These are phyloP conservation scores for Leucoraja erinaceus DNA, from an alignment of 2,113 vertebrate genomes.

Conservation along the genomic window DNA sequence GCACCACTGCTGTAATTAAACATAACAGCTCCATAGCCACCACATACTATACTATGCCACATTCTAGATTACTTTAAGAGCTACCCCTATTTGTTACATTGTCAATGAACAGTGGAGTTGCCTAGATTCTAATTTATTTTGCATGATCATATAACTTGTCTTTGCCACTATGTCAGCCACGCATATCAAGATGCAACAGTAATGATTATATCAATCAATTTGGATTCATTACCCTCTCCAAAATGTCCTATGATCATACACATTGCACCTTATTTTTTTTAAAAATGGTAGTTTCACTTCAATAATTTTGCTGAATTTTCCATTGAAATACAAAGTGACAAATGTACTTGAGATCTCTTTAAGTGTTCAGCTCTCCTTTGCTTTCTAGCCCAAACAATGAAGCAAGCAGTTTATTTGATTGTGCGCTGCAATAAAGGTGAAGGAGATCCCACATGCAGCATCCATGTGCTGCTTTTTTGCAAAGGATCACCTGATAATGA, in stretches of 20 bases:
- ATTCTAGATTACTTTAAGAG: constrained; percentile 49
- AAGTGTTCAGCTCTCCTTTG: not conserved
- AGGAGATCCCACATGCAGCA: not conserved
- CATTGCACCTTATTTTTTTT: not conserved
- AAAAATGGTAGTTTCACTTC: not conserved
- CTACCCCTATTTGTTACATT: constrained; percentile 51
- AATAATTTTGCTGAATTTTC: not conserved
- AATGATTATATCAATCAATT: constrained; percentile 3
- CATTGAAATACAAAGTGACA: not conserved
- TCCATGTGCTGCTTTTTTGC: not conserved
- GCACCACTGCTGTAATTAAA: constrained; percentile 51
- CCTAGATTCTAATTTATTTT: constrained; percentile 45
- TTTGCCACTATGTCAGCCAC: constrained; percentile 41
- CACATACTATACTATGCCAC: constrained; percentile 48
- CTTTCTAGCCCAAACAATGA: not conserved
- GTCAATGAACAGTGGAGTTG: constrained; percentile 42
- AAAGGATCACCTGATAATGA: not conserved
- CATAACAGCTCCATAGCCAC: constrained; percentile 66
- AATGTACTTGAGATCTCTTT: not conserved
- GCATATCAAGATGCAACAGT: constrained; percentile 38
- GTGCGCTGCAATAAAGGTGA: not conserved
- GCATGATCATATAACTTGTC: constrained; percentile 43
- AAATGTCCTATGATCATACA: not conserved
- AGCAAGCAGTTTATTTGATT: not conserved
- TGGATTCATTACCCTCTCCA: constrained; percentile 37